Percentiles rank a stretch among this genome's conserved stretches.
These are phyloP conservation scores for Macrotis lagotis DNA, from an alignment of 2,113 vertebrate species.

Conservation along the genomic window DNA sequence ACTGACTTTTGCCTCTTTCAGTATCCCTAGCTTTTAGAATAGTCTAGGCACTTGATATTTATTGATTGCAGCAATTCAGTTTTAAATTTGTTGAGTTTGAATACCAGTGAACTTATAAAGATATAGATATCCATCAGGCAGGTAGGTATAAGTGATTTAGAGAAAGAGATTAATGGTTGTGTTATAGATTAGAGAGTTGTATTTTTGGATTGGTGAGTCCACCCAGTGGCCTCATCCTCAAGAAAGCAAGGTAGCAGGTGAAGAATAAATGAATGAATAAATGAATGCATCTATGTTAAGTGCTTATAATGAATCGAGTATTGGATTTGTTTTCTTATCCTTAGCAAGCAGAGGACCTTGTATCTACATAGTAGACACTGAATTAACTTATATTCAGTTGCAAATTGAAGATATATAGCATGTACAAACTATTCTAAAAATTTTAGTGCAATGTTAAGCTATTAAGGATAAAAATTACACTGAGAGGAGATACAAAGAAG, in stretches of 20 bases:
- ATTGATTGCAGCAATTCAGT: neutral
- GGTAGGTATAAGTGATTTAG: neutral
- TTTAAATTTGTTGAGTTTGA: neutral
- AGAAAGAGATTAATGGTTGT: neutral
- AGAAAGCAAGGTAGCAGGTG: neutral
- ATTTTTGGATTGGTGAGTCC: neutral
- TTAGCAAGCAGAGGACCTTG: neutral
- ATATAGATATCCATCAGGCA: neutral
- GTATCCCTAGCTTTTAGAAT: neutral
- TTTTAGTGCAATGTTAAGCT: neutral
- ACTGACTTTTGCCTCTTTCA: neutral
- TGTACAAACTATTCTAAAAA: neutral
- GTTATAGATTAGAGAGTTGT: neutral
- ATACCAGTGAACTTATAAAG: neutral
- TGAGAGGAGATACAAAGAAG: neutral
- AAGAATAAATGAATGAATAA: neutral
- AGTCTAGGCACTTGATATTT: neutral
- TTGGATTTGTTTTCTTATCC: neutral
- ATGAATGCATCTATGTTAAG: neutral
- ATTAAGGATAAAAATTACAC: neutral
- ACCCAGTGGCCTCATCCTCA: neutral
- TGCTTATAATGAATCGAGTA: neutral
- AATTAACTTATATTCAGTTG: neutral
- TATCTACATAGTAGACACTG: neutral
- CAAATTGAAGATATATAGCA: neutral